Evolutionary conservation across 2,888 invertebrate genomes (phyloP).

Genomic region (Lordiphosa andalusiaca): DNA sequence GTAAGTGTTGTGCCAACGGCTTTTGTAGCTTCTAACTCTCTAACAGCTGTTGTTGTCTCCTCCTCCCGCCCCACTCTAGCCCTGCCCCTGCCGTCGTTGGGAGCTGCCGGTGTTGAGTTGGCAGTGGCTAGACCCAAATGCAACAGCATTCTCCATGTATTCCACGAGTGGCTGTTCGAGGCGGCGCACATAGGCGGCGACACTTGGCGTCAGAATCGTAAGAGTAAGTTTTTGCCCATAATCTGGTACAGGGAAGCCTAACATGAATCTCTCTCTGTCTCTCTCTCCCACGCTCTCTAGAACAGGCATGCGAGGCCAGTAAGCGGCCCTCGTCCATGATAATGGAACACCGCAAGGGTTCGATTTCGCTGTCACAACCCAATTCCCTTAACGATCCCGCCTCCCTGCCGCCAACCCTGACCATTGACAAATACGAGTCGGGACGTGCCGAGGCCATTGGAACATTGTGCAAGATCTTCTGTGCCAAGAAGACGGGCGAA

Average conservation of each 20-base stretch:
- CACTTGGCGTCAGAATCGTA: slow-evolving; percentile 82
- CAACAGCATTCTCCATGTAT: slow-evolving; percentile 96
- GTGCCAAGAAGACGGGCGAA: slow-evolving; percentile 93
- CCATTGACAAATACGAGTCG: slow-evolving; percentile 89
- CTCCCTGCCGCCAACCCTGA: slow-evolving; percentile 85
- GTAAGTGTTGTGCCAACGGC: slow-evolving; percentile 78
- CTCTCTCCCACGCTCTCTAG: slow-evolving; percentile 53
- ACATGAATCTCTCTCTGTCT: background rate
- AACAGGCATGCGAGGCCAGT: slow-evolving; percentile 81
- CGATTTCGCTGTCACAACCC: slow-evolving; percentile 83
- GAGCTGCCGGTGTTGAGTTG: slow-evolving; percentile 82
- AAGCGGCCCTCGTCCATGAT: slow-evolving; percentile 86
- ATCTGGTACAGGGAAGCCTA: background rate
- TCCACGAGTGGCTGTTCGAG: slow-evolving; percentile 98
- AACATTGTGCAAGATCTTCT: slow-evolving; percentile 96
- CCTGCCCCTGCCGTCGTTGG: slow-evolving; percentile 83
- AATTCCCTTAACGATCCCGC: slow-evolving; percentile 85
- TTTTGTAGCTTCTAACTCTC: slow-evolving; percentile 28
- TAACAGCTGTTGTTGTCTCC: slow-evolving; percentile 35
- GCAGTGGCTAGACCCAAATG: slow-evolving; percentile 92
- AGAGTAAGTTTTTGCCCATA: slow-evolving; percentile 79
- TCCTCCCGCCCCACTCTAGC: slow-evolving; percentile 80
- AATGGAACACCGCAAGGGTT: slow-evolving; percentile 83
- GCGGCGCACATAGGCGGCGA: slow-evolving; percentile 94
- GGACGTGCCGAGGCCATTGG: slow-evolving; percentile 97